phyloP scores from a whole-genome alignment of 2,797 vertebrate genomes.

The Arrhamphus sclerolepis region DNA sequence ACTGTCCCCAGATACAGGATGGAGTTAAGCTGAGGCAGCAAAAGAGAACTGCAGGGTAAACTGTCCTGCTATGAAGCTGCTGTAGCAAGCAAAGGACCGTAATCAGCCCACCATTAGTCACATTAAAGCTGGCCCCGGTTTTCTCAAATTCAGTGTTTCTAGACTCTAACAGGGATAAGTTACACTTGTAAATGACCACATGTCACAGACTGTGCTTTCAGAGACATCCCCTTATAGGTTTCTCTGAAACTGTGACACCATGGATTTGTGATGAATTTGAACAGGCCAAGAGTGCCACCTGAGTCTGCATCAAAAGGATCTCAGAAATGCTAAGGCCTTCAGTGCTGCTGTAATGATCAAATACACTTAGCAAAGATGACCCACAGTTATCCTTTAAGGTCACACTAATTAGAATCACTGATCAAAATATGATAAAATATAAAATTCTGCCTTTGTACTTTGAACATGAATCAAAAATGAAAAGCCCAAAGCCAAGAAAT shows the following conservation, averaged over 20 bases:
- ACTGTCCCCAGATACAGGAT: constrained; percentile 74
- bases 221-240: not conserved
- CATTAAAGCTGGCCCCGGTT: constrained; percentile 34
- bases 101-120: constrained; percentile 40
- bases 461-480: no score
- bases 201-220: constrained; percentile 23
- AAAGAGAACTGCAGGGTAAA: constrained; percentile 71
- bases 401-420: no score
- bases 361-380: no score
- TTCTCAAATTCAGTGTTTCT: constrained; percentile 30
- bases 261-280: not conserved
- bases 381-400: no score
- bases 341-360: no score
- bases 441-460: no score
- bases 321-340: no score
- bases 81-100: constrained; percentile 55
- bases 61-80: constrained; percentile 64
- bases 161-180: constrained; percentile 18
- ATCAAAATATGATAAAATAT: no score
- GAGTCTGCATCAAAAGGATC: no score
- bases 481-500: no score
- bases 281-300: not conserved
- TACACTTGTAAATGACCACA: constrained; percentile 35
- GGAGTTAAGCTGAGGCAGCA: constrained; percentile 78
- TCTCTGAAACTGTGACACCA: not conserved